phyloP scores from a whole-genome alignment of 2,113 vertebrate species.

The Physeter macrocephalus region DNA sequence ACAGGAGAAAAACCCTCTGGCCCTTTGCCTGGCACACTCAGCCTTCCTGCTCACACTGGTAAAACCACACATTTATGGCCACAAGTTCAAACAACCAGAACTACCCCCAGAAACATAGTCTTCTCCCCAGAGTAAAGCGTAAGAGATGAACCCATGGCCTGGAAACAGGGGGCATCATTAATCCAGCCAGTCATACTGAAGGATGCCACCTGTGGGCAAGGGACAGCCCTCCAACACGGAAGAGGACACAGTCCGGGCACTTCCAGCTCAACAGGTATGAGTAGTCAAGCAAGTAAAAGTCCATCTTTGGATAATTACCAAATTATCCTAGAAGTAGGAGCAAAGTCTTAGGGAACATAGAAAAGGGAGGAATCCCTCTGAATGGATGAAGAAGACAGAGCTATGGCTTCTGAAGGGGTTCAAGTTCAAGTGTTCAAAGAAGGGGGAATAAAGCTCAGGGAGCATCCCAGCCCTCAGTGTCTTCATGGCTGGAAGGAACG shows the following conservation, averaged over 20 bases:
- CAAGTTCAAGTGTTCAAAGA: not conserved
- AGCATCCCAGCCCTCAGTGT: not conserved
- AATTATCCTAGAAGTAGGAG: not conserved
- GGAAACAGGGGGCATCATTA: not conserved
- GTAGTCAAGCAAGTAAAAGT: not conserved
- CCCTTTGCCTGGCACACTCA: not conserved
- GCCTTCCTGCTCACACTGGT: not conserved
- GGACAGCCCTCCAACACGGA: not conserved
- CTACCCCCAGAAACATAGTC: not conserved
- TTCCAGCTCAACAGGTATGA: not conserved
- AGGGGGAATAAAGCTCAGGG: not conserved
- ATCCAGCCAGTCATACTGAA: not conserved
- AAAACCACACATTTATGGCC: not conserved
- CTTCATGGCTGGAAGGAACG: not conserved
- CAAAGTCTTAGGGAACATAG: not conserved
- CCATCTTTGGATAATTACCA: not conserved
- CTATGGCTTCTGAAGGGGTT: not conserved
- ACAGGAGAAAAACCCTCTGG: rapidly evolving
- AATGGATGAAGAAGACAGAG: not conserved
- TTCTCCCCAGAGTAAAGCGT: not conserved
- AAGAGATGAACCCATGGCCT: rapidly evolving
- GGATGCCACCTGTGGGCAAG: not conserved
- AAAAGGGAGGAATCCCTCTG: not conserved
- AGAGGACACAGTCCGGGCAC: not conserved
- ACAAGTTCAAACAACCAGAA: not conserved